Evolutionary conservation across 2,113 vertebrate species (phyloP).

Genomic region (Puntigrus tetrazona): DNA sequence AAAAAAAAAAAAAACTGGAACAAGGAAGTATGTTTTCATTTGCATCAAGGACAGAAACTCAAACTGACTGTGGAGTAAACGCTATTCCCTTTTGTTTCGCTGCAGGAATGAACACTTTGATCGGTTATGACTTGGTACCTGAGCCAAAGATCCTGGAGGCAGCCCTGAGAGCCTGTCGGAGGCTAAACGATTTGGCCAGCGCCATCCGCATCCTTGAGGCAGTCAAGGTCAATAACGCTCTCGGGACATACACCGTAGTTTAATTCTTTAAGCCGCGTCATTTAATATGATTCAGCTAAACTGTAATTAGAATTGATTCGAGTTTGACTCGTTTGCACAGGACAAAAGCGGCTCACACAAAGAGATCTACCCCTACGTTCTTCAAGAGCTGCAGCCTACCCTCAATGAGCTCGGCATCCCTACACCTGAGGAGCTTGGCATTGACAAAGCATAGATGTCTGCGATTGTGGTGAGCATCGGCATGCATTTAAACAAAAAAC

Average conservation of each 20-base stretch:
- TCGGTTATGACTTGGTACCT: constrained; percentile 94
- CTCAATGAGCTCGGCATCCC: constrained; percentile 92
- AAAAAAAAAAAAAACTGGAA: no score
- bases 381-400: constrained; percentile 93
- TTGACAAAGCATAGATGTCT: constrained; percentile 86
- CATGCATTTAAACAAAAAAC: neutral
- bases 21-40: neutral
- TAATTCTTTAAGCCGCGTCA: neutral
- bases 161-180: constrained; percentile 89
- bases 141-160: constrained; percentile 98
- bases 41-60: neutral
- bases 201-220: constrained; percentile 94
- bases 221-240: constrained; percentile 84
- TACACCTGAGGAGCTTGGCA: constrained; percentile 93
- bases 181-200: constrained; percentile 92
- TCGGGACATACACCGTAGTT: neutral
- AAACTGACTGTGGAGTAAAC: neutral
- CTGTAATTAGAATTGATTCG: neutral
- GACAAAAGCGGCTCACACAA: constrained; percentile 96
- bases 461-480: constrained; percentile 49
- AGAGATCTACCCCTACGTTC: constrained; percentile 95
- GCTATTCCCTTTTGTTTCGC: constrained; percentile 10
- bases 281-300: neutral
- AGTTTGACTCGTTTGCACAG: constrained; percentile 64
- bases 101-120: constrained; percentile 91